These are phyloP conservation scores for Steinernema hermaphroditum DNA, from an alignment of 2,888 invertebrate genomes.

Conservation along the genomic window DNA sequence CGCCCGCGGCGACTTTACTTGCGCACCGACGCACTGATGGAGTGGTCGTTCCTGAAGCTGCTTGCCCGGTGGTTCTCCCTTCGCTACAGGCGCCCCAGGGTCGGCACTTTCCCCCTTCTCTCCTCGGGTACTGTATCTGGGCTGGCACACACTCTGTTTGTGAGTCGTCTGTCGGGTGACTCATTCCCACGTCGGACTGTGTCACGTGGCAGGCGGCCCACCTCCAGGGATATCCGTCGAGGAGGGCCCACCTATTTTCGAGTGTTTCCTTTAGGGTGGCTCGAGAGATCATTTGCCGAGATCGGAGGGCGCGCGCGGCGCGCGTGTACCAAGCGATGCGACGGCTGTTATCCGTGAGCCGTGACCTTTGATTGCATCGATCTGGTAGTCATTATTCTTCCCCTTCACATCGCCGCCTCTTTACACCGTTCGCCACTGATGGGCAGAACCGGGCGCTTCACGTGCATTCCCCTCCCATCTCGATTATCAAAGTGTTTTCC, in stretches of 20 bases:
- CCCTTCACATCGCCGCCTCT: background rate
- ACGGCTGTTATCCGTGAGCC: background rate
- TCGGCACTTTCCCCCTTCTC: background rate
- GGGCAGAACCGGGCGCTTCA: background rate
- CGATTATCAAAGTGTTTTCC: slow-evolving; percentile 18
- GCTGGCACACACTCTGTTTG: background rate
- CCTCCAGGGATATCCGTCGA: no score
- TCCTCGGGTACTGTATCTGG: background rate
- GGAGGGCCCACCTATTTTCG: no score
- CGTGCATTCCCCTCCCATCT: slow-evolving; percentile 4
- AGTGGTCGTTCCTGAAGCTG: background rate
- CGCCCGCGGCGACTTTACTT: background rate
- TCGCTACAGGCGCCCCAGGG: background rate
- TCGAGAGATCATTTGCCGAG: background rate
- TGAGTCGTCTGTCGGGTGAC: background rate
- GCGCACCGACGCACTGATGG: background rate
- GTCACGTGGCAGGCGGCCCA: no score
- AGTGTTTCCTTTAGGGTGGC: background rate
- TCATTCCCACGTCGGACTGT: background rate
- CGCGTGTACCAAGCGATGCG: background rate
- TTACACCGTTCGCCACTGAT: background rate
- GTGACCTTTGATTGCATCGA: background rate
- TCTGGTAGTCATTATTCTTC: background rate
- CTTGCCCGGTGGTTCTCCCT: background rate
- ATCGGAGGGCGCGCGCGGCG: background rate